Base-by-base conservation (phyloP, 2,888 invertebrate genomes). In the Troilus luridus region DNA sequence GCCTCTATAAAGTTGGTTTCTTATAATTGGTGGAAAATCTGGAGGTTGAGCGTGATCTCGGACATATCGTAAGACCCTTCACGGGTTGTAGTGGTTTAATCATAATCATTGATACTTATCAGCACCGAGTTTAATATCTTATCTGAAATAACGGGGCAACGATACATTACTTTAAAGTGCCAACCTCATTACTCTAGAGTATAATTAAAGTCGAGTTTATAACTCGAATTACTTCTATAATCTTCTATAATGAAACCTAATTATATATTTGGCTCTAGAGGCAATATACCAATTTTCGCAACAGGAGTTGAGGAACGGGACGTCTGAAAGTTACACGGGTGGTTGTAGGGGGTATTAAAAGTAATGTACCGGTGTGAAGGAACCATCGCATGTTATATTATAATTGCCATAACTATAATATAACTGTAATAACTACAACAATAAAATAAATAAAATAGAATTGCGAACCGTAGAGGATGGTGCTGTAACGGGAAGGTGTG, bases 221-320 rank as follows among this genome's bases (percentile, higher is more conserved):
- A 67, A 14, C 14, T 14, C 9, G 24, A 17, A 41, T 41, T 19
- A 77, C 9, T 17, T 41, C 41, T 41, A n/a, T n/a, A n/a, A 17
- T 27, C 0, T 17, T 1, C 12, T 41, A 1, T 77, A 41, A 41
- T 24, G 27, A 41, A n/a, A 19, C 9, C 17, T 17, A 17, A 77
- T 41, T 17, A 67, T 67, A 67, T 67, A 24, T 67, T 67, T 24
- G 67, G 67, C 7, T 7, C 27, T 41, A 0, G 72, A 41, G 21
- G 72, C 72, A 77, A 77, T 77, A 77, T 77, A 77, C 14, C 72
- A 77, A 77, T 77, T 41, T 77, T 77, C 72, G 41, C 72, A 8
- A 7, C 1, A 72, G 67, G 2, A 0, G 14, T 27, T 5, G 24
- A 41, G 14, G 27, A 72, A 72, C 2, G 72, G 19, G 17, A 27